These are phyloP conservation scores for Caenorhabditis doughertyi DNA, from an alignment of 2,888 invertebrate species.

Conservation along the genomic window DNA sequence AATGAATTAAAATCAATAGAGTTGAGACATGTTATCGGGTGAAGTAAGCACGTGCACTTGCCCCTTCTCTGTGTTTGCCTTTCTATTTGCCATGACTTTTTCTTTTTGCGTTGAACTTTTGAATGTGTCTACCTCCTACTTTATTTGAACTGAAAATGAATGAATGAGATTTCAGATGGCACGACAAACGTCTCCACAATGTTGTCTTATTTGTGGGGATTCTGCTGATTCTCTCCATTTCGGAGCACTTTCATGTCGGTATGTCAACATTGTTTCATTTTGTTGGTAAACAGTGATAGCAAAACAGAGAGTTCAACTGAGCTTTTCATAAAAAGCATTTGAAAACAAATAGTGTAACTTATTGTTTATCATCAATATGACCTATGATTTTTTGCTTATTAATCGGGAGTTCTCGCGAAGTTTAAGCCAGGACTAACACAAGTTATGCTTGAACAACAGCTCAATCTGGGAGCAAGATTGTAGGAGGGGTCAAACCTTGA, in stretches of 20 bases:
- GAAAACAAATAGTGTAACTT: no score
- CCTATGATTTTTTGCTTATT: no score
- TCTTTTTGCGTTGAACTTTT: constrained; percentile 10
- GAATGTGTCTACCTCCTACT: neutral
- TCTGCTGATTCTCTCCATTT: constrained; percentile 55
- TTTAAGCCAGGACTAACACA: no score
- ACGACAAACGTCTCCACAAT: constrained; percentile 16
- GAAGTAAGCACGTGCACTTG: constrained; percentile 16
- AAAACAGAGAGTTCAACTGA: neutral
- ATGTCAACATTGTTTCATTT: neutral
- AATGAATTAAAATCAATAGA: constrained; percentile 25
- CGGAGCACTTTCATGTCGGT: constrained; percentile 57
- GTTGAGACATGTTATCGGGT: constrained; percentile 35
- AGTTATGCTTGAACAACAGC: no score
- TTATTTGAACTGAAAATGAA: neutral
- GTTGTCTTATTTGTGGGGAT: constrained; percentile 50
- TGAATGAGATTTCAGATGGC: constrained; percentile 23
- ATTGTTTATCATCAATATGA: no score
- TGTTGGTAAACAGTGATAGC: neutral
- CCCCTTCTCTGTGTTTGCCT: constrained; percentile 21
- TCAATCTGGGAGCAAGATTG: no score
- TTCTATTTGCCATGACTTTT: neutral
- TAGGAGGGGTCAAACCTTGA: no score
- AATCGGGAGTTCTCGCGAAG: no score
- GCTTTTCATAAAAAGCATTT: no score